These are phyloP conservation scores for Coregonus ussuriensis DNA, from an alignment of 2,797 vertebrate genomes.

Conservation along the genomic window DNA sequence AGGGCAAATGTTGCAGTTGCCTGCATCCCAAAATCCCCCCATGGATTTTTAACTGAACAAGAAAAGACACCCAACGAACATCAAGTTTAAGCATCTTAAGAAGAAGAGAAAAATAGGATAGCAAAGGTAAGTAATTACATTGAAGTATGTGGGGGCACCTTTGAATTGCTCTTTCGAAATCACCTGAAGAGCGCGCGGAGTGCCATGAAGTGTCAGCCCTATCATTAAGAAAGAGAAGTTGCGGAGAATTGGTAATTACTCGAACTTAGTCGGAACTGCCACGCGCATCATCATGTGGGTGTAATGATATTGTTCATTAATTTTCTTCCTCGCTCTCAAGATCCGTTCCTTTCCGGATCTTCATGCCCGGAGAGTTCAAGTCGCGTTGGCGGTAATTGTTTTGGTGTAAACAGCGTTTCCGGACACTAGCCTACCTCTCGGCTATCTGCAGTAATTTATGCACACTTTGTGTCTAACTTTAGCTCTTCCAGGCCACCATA, in stretches of 20 bases:
- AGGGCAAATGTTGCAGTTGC: neutral
- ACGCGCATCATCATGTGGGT: neutral
- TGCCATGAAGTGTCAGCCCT: neutral
- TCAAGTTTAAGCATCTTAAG: constrained; percentile 9
- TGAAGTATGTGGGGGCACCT: neutral
- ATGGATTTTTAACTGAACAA: constrained; percentile 21
- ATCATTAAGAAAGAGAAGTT: neutral
- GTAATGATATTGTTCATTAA: neutral
- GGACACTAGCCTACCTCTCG: neutral
- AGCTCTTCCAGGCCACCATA: neutral
- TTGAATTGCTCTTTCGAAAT: neutral
- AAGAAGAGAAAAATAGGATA: neutral
- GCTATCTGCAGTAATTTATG: neutral
- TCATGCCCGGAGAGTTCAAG: neutral
- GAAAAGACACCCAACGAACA: constrained; percentile 2
- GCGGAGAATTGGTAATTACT: neutral
- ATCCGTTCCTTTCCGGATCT: neutral
- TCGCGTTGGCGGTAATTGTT: constrained; percentile 13
- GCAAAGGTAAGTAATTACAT: constrained; percentile 4
- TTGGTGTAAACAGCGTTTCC: constrained; percentile 1
- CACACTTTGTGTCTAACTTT: neutral
- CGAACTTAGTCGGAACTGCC: neutral
- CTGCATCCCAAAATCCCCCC: constrained; percentile 4
- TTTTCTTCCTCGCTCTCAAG: neutral
- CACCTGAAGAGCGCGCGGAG: neutral